Evolutionary conservation across 2,888 invertebrate genomes (phyloP).

Genomic region (Pyrochroa serraticornis): DNA sequence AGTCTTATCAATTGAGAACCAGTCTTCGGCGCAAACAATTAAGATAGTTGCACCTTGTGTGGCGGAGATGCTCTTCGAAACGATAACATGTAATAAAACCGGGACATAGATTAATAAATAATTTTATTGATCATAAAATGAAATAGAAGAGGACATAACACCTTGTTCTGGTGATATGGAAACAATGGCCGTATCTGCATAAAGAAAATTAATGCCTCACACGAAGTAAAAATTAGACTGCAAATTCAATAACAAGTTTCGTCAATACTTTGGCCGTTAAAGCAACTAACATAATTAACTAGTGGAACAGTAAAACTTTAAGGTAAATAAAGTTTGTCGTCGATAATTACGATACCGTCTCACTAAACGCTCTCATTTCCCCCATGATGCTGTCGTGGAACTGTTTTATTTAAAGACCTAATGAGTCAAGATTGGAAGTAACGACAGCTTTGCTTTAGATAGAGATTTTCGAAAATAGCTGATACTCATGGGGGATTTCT

Average conservation of each 20-base stretch:
- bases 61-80: too few relatives aligned
- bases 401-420: neutral
- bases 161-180: conserved; percentile 11
- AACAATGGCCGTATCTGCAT: conserved; percentile 15
- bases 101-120: neutral
- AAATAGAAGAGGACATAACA: neutral
- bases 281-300: too few relatives aligned
- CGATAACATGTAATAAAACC: too few relatives aligned
- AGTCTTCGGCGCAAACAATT: too few relatives aligned
- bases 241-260: too few relatives aligned
- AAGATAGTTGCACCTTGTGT: too few relatives aligned
- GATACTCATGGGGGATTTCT: conserved; percentile 26
- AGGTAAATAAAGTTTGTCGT: too few relatives aligned
- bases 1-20: too few relatives aligned
- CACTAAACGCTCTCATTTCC: neutral
- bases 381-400: conserved; percentile 7
- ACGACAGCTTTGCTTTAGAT: conserved; percentile 10
- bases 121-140: neutral
- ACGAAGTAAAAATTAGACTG: neutral
- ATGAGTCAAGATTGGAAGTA: conserved; percentile 10
- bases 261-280: too few relatives aligned
- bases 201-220: conserved; percentile 19
- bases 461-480: conserved; percentile 9
- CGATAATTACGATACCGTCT: too few relatives aligned
- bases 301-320: too few relatives aligned